A percentile compares a stretch with the other conserved stretches of the same genome.
phyloP scores from a whole-genome alignment of 2,113 vertebrate species.

The Cyanistes caeruleus region DNA sequence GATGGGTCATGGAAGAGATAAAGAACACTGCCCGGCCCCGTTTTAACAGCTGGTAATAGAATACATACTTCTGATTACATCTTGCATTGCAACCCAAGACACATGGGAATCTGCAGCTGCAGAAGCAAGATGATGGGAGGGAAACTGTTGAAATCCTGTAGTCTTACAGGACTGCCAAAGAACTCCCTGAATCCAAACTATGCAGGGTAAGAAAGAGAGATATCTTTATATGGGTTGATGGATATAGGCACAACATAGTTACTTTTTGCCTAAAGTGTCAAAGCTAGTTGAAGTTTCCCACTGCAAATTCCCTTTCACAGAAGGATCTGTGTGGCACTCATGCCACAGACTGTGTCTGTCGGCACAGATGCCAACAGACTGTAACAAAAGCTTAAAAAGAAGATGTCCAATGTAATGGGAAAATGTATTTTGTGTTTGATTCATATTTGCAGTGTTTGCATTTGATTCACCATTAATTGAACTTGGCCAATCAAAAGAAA shows the following conservation, averaged over 20 bases:
- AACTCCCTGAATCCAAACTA: not conserved
- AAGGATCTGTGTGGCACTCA: not conserved
- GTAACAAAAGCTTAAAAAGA: not conserved
- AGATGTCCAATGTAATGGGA: not conserved
- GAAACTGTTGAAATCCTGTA: not conserved
- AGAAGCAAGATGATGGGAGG: not conserved
- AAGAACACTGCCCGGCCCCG: too few relatives aligned
- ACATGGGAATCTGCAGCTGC: not conserved
- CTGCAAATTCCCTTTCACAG: not conserved
- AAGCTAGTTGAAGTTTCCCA: not conserved
- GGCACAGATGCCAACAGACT: not conserved
- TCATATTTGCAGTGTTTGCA: not conserved
- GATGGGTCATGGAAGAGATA: too few relatives aligned
- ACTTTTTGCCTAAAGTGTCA: not conserved
- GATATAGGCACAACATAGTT: not conserved
- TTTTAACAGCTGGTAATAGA: too few relatives aligned
- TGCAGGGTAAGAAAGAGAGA: not conserved
- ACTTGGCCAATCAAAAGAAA: not conserved
- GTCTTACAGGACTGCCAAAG: not conserved
- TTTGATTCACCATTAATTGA: not conserved
- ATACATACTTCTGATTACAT: too few relatives aligned
- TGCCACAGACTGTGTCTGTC: too few relatives aligned
- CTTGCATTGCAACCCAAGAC: too few relatives aligned
- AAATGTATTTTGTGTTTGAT: not conserved
- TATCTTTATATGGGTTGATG: not conserved